These are phyloP conservation scores for Helostoma temminkii DNA, from an alignment of 2,797 vertebrate genomes.

Conservation along the genomic window DNA sequence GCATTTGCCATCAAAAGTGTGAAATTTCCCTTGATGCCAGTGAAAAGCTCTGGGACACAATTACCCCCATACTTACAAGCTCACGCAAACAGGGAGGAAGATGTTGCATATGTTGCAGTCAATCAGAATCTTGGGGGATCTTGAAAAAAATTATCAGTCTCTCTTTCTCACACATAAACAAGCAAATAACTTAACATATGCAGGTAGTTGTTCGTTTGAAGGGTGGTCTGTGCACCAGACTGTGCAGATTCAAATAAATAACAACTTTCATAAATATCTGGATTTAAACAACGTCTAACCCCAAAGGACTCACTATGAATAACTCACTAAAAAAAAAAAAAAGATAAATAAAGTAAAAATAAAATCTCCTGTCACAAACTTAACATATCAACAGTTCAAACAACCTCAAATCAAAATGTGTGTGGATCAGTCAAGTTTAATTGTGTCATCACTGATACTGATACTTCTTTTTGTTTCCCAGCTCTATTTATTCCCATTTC, in stretches of 20 bases:
- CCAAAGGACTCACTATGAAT: slow-evolving; percentile 30
- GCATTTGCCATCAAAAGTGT: too few species aligned
- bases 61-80: slow-evolving; percentile 43
- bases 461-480: slow-evolving; percentile 48
- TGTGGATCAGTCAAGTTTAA: slow-evolving; percentile 55
- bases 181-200: slow-evolving; percentile 28
- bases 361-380: slow-evolving; percentile 38
- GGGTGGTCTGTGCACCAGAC: slow-evolving; percentile 51
- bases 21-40: slow-evolving; percentile 62
- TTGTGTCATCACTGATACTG: slow-evolving; percentile 50
- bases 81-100: slow-evolving; percentile 31
- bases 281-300: slow-evolving; percentile 38
- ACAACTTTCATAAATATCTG: slow-evolving; percentile 62
- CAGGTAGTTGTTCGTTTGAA: slow-evolving; percentile 63
- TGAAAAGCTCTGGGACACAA: slow-evolving; percentile 65
- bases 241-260: slow-evolving; percentile 48
- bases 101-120: slow-evolving; percentile 40
- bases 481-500: slow-evolving; percentile 31
- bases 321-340: slow-evolving; percentile 48
- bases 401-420: slow-evolving; percentile 40
- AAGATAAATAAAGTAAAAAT: too few species aligned
- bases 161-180: slow-evolving; percentile 14
- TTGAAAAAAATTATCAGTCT: slow-evolving; percentile 42
- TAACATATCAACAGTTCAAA: slow-evolving; percentile 56
- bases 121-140: slow-evolving; percentile 28